Evolutionary conservation across 1,140 invertebrate species (phyloP), one percentile per base, ranked within the genome.

Genomic region (Mylabris phalerata): DNA sequence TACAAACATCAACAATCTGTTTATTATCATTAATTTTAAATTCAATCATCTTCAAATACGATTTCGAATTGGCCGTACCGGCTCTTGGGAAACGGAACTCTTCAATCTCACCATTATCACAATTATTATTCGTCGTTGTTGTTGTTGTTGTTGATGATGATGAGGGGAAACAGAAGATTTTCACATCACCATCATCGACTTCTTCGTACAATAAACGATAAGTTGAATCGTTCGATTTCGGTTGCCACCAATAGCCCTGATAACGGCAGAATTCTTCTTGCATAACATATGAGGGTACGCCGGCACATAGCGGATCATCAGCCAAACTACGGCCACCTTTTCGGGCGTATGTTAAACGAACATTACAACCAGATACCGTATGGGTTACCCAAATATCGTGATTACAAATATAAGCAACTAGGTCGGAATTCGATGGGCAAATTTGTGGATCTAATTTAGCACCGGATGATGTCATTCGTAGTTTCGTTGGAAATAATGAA

Each of bases 241-340:
- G 94, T 70, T 95, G 90, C 96, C 95, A 99, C 95, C 95, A 99
- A 73, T 93, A 97, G 0, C 95, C 95, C 61, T 89, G 90, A 73
- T 94, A 98, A 32, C 96, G 82, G 57, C 88, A 91, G 78, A 98
- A 98, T 78, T 98, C 96, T 79, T 99, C 96, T 78, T 98, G 95
- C 75, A 96, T 95, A 0, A 98, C 93, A 77, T 98, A 98, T 6
- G 93, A 95, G 0, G 96, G 94, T 27, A 93, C 86, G 1, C 95
- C 96, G 2, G 93, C 91, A 69, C 88, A 92, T 0, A 90, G 71
- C 1, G 91, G 92, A 76, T 96, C 92, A 64, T 93, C 89, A 1
- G 82, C 78, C 60, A 93, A 78, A 66, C 80, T 85, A 66, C 75
- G 75, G 47, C 83, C 78, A 65, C 89, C 90, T 77, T 86, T 88